Evolutionary conservation across 2,888 invertebrate genomes (phyloP).

Genomic region (Lasioglossum morio): DNA sequence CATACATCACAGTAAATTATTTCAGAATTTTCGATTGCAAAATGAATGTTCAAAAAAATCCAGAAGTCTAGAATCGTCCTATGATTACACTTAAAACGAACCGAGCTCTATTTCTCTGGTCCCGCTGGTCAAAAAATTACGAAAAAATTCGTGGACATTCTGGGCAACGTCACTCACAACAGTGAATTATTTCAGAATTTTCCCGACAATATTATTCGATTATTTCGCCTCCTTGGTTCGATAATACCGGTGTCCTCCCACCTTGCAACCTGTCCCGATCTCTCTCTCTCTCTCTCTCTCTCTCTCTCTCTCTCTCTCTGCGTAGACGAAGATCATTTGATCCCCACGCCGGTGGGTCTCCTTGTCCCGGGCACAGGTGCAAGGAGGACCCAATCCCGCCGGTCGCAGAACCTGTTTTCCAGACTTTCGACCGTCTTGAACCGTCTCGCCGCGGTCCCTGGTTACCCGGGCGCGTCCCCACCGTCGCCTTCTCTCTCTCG

Average conservation of each 20-base stretch:
- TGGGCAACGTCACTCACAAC: too few relatives aligned
- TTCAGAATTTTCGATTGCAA: too few relatives aligned
- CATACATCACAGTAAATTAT: too few relatives aligned
- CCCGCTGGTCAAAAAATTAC: too few relatives aligned
- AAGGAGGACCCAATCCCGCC: slow-evolving; percentile 56
- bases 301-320: slow-evolving; percentile 75
- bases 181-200: too few relatives aligned
- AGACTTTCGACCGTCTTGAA: slow-evolving; percentile 60
- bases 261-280: slow-evolving; percentile 24
- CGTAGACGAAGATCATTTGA: slow-evolving; percentile 72
- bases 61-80: too few relatives aligned
- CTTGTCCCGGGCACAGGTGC: slow-evolving; percentile 73
- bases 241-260: background rate
- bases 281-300: slow-evolving; percentile 77
- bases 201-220: too few relatives aligned
- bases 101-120: too few relatives aligned
- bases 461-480: slow-evolving; percentile 49
- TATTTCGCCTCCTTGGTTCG: too few relatives aligned
- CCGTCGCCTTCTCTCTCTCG: slow-evolving; percentile 30
- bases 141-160: too few relatives aligned
- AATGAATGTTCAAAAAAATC: too few relatives aligned
- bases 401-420: slow-evolving; percentile 73
- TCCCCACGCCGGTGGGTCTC: slow-evolving; percentile 56
- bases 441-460: slow-evolving; percentile 61
- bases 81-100: too few relatives aligned